Evolutionary conservation across 1,140 invertebrate genomes (phyloP).

Genomic region (Drosophila neocordata): DNA sequence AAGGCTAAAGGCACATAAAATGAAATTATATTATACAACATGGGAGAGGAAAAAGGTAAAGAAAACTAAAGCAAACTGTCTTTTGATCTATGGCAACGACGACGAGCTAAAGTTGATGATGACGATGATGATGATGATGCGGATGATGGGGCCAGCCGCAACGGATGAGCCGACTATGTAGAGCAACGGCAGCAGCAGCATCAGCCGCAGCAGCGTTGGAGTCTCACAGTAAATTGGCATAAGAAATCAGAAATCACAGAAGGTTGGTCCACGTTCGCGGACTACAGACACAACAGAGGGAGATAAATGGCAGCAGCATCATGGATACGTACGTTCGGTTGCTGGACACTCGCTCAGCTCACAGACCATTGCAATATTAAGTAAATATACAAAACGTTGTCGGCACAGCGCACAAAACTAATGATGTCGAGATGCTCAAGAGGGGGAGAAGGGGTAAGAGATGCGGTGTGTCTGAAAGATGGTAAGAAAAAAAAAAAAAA

Average conservation of each 20-base stretch:
- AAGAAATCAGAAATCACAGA: constrained; percentile 81
- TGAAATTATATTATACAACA: constrained; percentile 76
- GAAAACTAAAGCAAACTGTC: constrained; percentile 79
- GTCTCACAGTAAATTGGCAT: constrained; percentile 71
- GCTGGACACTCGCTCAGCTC: constrained; percentile 8
- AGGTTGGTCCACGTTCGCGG: constrained; percentile 43
- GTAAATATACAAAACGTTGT: constrained; percentile 82
- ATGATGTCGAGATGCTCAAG: constrained; percentile 64
- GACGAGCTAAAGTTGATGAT: constrained; percentile 20
- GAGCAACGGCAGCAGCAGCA: constrained; percentile 48
- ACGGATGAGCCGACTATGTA: constrained; percentile 50
- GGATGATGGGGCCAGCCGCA: constrained; percentile 33
- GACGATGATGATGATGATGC: constrained; percentile 38
- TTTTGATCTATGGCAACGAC: constrained; percentile 74
- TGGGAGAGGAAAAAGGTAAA: constrained; percentile 6
- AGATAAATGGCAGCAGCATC: constrained; percentile 48
- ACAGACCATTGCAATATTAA: constrained; percentile 75
- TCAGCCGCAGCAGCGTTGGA: constrained; percentile 1
- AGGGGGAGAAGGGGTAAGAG: background rate
- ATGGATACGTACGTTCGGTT: constrained; percentile 11
- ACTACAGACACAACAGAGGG: constrained; percentile 11
- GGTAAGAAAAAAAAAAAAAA: background rate
- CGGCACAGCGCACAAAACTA: constrained; percentile 79
- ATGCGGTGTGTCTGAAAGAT: background rate
- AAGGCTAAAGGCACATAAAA: constrained; percentile 79